These are phyloP conservation scores for Phthorimaea operculella DNA, from an alignment of 1,140 invertebrate genomes.

Conservation along the genomic window DNA sequence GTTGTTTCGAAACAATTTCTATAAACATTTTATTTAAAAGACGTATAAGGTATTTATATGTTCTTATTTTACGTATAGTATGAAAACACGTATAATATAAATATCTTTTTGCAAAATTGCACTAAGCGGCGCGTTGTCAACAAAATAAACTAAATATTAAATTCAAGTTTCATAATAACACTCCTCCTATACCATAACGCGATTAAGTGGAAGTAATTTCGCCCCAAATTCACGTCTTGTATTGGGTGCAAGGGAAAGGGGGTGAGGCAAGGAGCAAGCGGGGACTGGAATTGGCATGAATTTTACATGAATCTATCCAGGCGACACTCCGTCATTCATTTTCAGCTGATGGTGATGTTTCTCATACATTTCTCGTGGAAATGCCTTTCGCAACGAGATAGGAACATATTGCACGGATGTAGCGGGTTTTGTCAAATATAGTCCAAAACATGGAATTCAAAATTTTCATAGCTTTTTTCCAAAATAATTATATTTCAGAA, in stretches of 20 bases:
- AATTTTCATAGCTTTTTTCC: no score
- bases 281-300: constrained; percentile 46
- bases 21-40: neutral
- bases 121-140: no score
- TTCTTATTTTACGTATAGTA: neutral
- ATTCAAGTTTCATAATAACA: no score
- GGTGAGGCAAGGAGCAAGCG: constrained; percentile 23
- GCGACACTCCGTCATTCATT: constrained; percentile 43
- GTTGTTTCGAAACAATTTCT: neutral
- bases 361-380: neutral
- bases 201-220: constrained; percentile 36
- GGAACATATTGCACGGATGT: neutral
- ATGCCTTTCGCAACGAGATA: neutral
- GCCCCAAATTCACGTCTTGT: constrained; percentile 42
- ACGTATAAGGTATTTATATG: neutral
- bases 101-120: no score
- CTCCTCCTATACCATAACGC: no score
- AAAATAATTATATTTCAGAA: no score
- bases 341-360: constrained; percentile 10
- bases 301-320: constrained; percentile 51
- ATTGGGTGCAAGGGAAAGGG: constrained; percentile 7
- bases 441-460: neutral
- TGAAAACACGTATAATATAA: no score
- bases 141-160: no score
- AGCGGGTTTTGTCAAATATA: neutral